Conservation (phyloP, 2,888 invertebrate species). For the Tachina grossa region DNA sequence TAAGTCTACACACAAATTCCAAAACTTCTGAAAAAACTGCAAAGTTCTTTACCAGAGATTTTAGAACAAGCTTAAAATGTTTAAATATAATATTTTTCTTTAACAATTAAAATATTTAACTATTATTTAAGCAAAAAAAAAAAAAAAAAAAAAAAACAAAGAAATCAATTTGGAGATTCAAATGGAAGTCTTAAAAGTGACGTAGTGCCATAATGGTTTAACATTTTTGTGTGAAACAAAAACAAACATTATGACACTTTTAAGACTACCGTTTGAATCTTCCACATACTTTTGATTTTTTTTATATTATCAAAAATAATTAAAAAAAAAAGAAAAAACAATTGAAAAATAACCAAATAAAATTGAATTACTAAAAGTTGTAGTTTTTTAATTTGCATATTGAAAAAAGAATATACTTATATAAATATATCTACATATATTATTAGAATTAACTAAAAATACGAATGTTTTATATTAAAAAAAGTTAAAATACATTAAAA, state of each 20-base stretch:
- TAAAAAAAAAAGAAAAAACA: neutral
- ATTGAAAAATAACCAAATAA: slow-evolving; percentile 45
- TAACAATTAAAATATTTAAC: slow-evolving; percentile 44
- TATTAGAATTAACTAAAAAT: slow-evolving; percentile 50
- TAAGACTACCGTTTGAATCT: too few species aligned
- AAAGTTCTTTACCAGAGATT: too few species aligned
- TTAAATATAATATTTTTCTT: slow-evolving; percentile 24
- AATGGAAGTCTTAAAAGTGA: too few species aligned
- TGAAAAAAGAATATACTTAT: neutral
- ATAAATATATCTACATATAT: slow-evolving; percentile 5
- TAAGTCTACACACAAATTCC: neutral
- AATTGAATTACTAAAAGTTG: slow-evolving; percentile 39
- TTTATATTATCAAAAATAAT: slow-evolving; percentile 22
- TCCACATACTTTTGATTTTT: slow-evolving; percentile 7
- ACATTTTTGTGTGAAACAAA: too few species aligned
- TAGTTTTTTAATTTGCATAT: slow-evolving; percentile 62
- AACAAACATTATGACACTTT: too few species aligned
- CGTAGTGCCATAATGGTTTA: too few species aligned
- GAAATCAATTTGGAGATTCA: too few species aligned
- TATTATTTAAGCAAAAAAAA: slow-evolving; percentile 55
- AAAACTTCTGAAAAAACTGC: neutral
- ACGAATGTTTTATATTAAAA: slow-evolving; percentile 63
- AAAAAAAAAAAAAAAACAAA: neutral
- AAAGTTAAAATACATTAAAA: slow-evolving; percentile 15
- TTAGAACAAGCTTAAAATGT: slow-evolving; percentile 3